Evolutionary conservation across 2,888 invertebrate species (phyloP).

Genomic region (Stenolophus ochropezus): DNA sequence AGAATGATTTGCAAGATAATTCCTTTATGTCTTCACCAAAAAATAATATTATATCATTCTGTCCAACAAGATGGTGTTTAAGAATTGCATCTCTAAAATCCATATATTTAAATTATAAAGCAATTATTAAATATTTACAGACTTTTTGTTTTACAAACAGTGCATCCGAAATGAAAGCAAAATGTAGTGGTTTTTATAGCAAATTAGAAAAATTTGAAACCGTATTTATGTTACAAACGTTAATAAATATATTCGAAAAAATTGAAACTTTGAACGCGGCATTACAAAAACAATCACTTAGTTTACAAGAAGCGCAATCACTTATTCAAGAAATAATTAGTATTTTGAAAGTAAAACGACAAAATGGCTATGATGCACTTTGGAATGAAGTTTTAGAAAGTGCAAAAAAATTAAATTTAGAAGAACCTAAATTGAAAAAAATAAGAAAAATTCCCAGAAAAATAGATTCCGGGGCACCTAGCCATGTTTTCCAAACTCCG

Average conservation of each 20-base stretch:
- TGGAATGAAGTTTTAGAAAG: constrained; percentile 37
- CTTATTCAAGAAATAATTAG: neutral
- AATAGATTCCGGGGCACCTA: constrained; percentile 34
- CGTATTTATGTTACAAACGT: constrained; percentile 30
- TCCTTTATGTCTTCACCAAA: neutral
- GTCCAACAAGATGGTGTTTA: neutral
- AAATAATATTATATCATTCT: neutral
- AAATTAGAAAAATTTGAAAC: constrained; percentile 30
- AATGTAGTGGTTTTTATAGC: neutral
- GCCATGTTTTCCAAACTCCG: constrained; percentile 43
- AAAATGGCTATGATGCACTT: constrained; percentile 36
- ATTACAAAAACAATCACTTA: constrained; percentile 33
- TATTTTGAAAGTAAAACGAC: constrained; percentile 23
- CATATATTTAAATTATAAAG: constrained; percentile 29
- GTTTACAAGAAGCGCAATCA: constrained; percentile 31
- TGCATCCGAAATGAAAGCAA: neutral
- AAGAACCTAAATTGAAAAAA: constrained; percentile 42
- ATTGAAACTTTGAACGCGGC: constrained; percentile 52
- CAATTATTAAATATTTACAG: neutral
- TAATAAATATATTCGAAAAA: constrained; percentile 52
- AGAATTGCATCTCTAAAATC: constrained; percentile 40
- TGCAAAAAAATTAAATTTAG: constrained; percentile 35
- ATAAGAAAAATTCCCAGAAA: constrained; percentile 41
- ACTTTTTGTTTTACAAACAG: neutral
- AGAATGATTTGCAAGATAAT: neutral